Base-by-base conservation (phyloP, 2,113 vertebrate genomes). In the Gambusia affinis region DNA sequence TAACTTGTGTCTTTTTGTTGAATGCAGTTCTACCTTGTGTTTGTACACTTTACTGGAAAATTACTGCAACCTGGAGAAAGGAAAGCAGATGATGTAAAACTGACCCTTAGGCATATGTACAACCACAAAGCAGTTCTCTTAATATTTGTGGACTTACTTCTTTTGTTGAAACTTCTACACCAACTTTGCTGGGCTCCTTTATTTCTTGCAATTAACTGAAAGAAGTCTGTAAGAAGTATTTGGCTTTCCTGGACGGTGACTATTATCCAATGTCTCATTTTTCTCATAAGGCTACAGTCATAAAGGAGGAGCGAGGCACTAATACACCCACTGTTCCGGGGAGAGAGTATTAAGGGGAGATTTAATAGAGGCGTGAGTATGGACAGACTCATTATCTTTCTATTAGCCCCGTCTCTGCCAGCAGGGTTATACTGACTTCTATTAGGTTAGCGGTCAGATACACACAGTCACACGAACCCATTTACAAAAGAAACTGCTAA, bases 371-470 rank as follows among this genome's bases (percentile, higher is more conserved):
- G 85, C 89, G 85, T 93, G 89, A 92, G 90, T 90, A 85, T 88
- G 89, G 89, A 90, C 89, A 75, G 90, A 90, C 93, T 93, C 93
- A 95, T 95, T 95, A 95, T 95, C 91, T 94, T 92, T 94, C 93
- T 94, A 95, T 95, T 95, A 95, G 93, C 92, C 84, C 89, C 76
- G 87, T 87, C 85, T 79, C 75, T 67, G 83, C 88, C 85, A 90
- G 91, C 89, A 90, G 92, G 92, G 92, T 92, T 89, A 91, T 87
- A 92, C 87, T 66, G 85, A 85, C 89, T 91, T 94, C 91, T 93
- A 92, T 94, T 92, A 88, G 89, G 92, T 91, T 91, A 93, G 88
- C 29, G 87, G 88, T 88, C 88, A 91, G 84, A 89, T 69, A 75
- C 88, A 81, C 88, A 89, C 78, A 82, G 72, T 70, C 84, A 69